Base-by-base conservation (phyloP, 2,888 invertebrate genomes). In the Drosophila longiperda region DNA sequence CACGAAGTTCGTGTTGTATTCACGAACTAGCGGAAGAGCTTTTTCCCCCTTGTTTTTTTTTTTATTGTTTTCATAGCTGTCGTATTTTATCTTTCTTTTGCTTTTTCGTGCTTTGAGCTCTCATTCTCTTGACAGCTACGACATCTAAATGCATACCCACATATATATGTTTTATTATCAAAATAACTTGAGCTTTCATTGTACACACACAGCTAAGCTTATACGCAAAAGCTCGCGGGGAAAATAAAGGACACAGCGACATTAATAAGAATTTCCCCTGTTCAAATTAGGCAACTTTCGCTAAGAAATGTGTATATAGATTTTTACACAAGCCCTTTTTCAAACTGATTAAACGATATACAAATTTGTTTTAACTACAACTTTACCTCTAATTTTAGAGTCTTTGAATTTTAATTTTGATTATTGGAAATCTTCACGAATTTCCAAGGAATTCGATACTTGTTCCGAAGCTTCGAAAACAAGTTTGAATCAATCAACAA, bases 191-290 rank as follows among this genome's bases (percentile, higher is more conserved):
- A 15, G 45, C 45, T 45, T 76, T 69, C 20, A 53, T 29, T 34
- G 15, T 60, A 59, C 45, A 57, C 62, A 42, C 61, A 49, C 54
- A 45, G 20, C 34, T 38, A 40, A n/a, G 64, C 63, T 61, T 20
- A 45, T 20, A 45, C 45, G 15, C 54, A 23, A 66, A 78, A 77
- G 79, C 79, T 77, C 62, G 52, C 48, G 52, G 17, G 6, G 42
- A 60, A 78, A 74, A 75, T 76, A 76, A 60, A 74, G 79, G 76
- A 78, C 79, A 78, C 57, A 76, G 78, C 61, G 23, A 74, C 65
- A 69, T 55, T 59, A 75, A 79, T 8, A 45, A 66, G 57, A 75
- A 60, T 74, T 63, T 63, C 29, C 49, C n/a, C 61, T 55, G 53
- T 20, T 53, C 53, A n/a, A 61, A 42, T 38, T 40, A 57, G 49